These are phyloP conservation scores for Arizona elegans DNA, from an alignment of 2,113 vertebrate genomes.

Conservation along the genomic window DNA sequence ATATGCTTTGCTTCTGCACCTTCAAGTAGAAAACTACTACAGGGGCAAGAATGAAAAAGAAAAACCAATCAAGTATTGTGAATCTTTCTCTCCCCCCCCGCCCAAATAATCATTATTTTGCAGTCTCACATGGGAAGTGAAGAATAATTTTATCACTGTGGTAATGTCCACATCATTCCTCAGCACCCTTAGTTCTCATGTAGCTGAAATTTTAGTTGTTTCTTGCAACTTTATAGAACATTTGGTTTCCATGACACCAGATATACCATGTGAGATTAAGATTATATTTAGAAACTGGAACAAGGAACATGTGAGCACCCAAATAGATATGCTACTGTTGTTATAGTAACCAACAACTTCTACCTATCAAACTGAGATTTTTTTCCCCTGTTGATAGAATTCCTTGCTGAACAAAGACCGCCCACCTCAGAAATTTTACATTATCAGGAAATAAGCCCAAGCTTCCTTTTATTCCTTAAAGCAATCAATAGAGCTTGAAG, in stretches of 20 bases:
- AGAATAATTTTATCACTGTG: not conserved
- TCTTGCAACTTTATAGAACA: conserved; percentile 61
- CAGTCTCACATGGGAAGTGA: not conserved
- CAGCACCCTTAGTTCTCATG: conserved; percentile 25
- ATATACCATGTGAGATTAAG: conserved; percentile 70
- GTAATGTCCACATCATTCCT: not conserved
- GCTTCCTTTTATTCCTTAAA: not conserved
- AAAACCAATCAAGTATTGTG: not conserved
- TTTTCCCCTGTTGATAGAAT: not conserved
- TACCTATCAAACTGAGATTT: conserved; percentile 45
- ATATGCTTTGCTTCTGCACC: not conserved
- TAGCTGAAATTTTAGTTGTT: conserved; percentile 62
- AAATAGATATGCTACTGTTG: conserved; percentile 60
- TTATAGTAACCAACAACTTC: conserved; percentile 68
- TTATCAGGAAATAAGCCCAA: not conserved
- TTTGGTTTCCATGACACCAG: conserved; percentile 64
- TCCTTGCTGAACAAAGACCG: not conserved
- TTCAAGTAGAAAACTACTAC: not conserved
- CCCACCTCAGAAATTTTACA: not conserved
- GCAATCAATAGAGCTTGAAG: not conserved
- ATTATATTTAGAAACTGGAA: conserved; percentile 81
- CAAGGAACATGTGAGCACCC: conserved; percentile 69
- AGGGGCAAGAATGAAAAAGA: not conserved
- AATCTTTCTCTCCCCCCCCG: not conserved
- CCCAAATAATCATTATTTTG: not conserved